Conservation (phyloP, 2,113 vertebrate species). For the Mellivora capensis region DNA sequence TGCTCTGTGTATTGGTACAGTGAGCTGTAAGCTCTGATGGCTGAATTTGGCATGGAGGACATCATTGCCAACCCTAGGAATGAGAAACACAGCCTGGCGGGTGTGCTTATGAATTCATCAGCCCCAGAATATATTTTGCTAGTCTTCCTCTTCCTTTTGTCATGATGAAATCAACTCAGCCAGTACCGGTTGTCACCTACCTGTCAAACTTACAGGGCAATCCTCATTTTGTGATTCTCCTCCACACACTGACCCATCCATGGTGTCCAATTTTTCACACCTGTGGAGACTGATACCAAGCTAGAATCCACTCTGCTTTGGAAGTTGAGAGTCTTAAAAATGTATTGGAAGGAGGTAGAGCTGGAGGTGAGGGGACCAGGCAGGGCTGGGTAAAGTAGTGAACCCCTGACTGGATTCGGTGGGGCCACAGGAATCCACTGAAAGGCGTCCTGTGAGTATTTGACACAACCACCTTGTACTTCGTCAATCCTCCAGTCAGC, state of each 20-base stretch:
- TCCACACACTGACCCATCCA: background rate
- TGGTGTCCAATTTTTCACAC: background rate
- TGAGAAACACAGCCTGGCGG: background rate
- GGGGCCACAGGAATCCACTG: background rate
- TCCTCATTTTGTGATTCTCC: background rate
- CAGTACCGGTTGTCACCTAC: background rate
- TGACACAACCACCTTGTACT: background rate
- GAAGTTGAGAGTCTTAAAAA: background rate
- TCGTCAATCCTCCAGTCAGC: background rate
- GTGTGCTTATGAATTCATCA: background rate
- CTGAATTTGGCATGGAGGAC: background rate
- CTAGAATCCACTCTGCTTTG: background rate
- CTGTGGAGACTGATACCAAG: background rate
- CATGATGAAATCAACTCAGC: background rate
- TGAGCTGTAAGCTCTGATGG: background rate
- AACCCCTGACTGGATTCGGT: accelerated
- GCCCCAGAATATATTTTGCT: background rate
- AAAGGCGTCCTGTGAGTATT: background rate
- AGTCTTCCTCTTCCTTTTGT: background rate
- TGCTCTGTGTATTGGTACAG: background rate
- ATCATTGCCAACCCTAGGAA: background rate
- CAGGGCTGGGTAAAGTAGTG: background rate
- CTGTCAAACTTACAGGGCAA: background rate
- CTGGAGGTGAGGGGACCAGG: background rate
- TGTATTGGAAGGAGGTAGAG: background rate